These are phyloP conservation scores for Macropus fuliginosus DNA, from an alignment of 2,797 vertebrate genomes.

Conservation along the genomic window DNA sequence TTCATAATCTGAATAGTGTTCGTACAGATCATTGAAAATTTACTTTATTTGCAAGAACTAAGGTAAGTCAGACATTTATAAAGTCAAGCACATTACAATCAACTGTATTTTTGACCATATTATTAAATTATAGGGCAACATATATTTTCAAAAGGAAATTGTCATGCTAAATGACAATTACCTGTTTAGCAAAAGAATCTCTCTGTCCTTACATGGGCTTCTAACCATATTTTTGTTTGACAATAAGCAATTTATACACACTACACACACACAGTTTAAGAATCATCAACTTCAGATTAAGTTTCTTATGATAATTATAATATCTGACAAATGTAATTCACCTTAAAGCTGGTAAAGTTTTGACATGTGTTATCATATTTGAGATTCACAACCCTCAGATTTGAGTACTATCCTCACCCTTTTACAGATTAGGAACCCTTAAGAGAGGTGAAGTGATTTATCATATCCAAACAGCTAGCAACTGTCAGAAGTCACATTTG, in stretches of 20 bases:
- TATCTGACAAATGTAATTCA: not conserved
- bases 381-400: not conserved
- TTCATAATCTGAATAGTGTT: not conserved
- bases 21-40: not conserved
- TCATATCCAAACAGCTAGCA: not conserved
- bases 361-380: not conserved
- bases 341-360: not conserved
- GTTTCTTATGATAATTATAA: not conserved
- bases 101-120: not conserved
- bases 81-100: not conserved
- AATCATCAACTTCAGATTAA: not conserved
- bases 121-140: not conserved
- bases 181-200: not conserved
- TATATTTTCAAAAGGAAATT: not conserved
- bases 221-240: not conserved
- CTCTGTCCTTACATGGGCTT: not conserved
- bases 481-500: not conserved
- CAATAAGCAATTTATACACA: not conserved
- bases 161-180: not conserved
- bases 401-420: not conserved
- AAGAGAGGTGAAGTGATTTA: not conserved
- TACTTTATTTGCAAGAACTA: not conserved
- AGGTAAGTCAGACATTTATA: not conserved
- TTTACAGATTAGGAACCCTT: not conserved
- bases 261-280: not conserved